Evolutionary conservation across 92 coral and sea anemone species (phyloP).

Genomic region (Nematostella vectensis): DNA sequence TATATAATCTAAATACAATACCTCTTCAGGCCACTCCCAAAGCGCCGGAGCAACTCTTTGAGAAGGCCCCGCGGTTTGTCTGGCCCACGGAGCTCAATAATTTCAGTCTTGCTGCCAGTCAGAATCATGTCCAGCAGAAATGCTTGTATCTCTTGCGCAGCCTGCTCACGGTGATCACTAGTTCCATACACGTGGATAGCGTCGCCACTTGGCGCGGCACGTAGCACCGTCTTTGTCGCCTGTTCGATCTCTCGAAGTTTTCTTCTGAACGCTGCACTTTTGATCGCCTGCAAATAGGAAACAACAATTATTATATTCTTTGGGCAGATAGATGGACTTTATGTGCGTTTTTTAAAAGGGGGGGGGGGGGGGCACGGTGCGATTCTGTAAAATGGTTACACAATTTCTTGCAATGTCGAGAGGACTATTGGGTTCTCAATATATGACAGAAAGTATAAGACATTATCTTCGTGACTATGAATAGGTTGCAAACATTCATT

Average conservation of each 20-base stretch:
- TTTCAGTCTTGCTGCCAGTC: constrained; percentile 19
- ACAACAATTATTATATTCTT: too few species aligned
- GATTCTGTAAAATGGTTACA: too few species aligned
- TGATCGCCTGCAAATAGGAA: too few species aligned
- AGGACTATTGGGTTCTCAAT: too few species aligned
- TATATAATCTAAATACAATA: constrained; percentile 18
- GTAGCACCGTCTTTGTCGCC: constrained; percentile 27
- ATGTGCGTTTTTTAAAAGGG: too few species aligned
- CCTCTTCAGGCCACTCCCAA: constrained; percentile 33
- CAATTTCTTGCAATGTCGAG: too few species aligned
- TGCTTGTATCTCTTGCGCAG: constrained; percentile 25
- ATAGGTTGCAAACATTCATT: too few species aligned
- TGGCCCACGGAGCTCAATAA: constrained; percentile 38
- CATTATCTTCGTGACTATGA: too few species aligned
- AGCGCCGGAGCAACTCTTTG: constrained; percentile 24
- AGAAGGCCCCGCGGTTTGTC: constrained; percentile 50
- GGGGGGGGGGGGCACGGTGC: too few species aligned
- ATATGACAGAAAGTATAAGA: too few species aligned
- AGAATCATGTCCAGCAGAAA: constrained; percentile 15
- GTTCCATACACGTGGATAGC: constrained; percentile 33
- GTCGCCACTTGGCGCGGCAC: constrained; percentile 27
- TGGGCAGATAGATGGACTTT: too few species aligned
- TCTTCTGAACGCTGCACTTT: constrained; percentile 13
- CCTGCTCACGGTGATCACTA: constrained; percentile 20
- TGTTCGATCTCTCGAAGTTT: constrained; percentile 18